Evolutionary conservation across 2,113 vertebrate species (phyloP).

Genomic region (Apteryx mantelli): DNA sequence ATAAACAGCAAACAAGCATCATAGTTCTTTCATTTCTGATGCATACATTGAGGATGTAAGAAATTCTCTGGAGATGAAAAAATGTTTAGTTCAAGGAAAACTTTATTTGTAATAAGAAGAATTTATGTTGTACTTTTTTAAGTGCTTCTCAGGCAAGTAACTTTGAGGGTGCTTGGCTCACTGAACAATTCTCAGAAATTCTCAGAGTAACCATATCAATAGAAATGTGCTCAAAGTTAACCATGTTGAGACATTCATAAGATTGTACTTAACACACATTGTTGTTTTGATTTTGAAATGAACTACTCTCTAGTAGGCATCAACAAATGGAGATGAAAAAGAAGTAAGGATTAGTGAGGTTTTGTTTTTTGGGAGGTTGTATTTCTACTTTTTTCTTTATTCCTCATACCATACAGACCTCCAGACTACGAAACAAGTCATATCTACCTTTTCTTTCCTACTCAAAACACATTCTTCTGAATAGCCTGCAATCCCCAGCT

Average conservation of each 20-base stretch:
- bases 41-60: not conserved
- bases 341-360: not conserved
- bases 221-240: not conserved
- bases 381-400: not conserved
- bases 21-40: not conserved
- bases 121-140: not conserved
- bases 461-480: not conserved
- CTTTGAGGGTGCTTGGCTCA: not conserved
- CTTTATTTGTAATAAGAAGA: not conserved
- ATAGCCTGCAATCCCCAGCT: not conserved
- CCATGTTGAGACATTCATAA: not conserved
- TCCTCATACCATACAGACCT: not conserved
- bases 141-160: not conserved
- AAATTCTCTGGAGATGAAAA: not conserved
- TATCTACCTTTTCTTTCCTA: not conserved
- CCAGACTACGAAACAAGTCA: not conserved
- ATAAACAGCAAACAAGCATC: not conserved
- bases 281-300: not conserved
- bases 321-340: not conserved
- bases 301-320: not conserved
- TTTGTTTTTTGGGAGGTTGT: not conserved
- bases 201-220: not conserved
- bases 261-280: not conserved
- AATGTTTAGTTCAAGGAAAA: not conserved
- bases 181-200: not conserved